Base-by-base conservation (phyloP, 2,797 vertebrate species). In the Dicrostonyx torquatus region DNA sequence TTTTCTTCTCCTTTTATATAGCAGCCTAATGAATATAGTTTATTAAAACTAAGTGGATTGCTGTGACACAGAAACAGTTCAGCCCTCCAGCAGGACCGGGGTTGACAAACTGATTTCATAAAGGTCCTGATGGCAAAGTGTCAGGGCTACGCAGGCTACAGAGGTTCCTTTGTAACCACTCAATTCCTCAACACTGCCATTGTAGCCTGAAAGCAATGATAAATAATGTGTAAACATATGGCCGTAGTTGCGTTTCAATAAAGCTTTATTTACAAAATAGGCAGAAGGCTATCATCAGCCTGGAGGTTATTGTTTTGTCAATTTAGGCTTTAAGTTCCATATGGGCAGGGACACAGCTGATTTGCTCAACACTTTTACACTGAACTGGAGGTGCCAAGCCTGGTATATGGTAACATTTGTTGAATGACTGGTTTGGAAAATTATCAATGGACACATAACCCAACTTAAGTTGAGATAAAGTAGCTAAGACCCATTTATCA, bases 211-310 rank as follows among this genome's bases (percentile, higher is more conserved):
- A 20, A 87, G 12, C 7, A 22, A 9, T 83, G n/a, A 70, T 70
- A 83, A 85, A 22, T 80, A 79, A 76, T 13, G 40, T n/a, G n/a
- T 75, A 70, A 73, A 75, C 48, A 78, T 86, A 87, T 29, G 34
- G 55, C 55, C 5, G 22, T 1, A 29, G 4, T 70, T 50, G 11
- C 4, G 5, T 93, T 89, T 73, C 29, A 89, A 58, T 66, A 86
- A 91, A 94, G 62, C 34, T 90, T 93, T 87, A 91, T 76, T 90
- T 45, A 70, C 40, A 62, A 94, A 62, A 37, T 22, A 92, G 20
- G 9, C 13, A 64, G 48, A 73, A 34, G n/a, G 72, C 31, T 62
- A 17, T 10, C n/a, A 48, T 78, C 87, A 75, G 4, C 31, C 55
- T 48, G 48, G 55, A 26, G 78, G 26, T 10, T 80, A 3, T 62